Evolutionary conservation across 2,797 vertebrate genomes (phyloP), one percentile per base, ranked within the genome.

Genomic region (Babyrousa celebensis): DNA sequence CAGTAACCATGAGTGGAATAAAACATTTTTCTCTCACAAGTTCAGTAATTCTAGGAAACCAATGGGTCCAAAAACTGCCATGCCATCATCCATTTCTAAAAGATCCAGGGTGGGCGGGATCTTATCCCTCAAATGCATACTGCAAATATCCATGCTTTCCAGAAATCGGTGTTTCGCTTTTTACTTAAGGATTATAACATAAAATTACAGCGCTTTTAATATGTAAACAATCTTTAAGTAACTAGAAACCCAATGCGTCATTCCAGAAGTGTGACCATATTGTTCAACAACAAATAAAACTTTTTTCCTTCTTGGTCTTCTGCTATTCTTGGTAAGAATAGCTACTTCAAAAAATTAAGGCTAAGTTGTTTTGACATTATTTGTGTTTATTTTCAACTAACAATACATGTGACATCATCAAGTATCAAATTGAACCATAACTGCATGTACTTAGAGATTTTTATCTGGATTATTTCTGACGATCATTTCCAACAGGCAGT

Each of bases 371-470:
- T 84, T 48, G 56, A 92, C 54, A 95, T 52, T 52, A 68, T 56
- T 29, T 4, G 40, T 60, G n/a, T 72, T 96, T 94, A 25, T 79
- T 95, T 94, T 82, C 77, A 91, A 54, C 56, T 78, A 62, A 83
- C 54, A 74, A 79, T 71, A 89, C 89, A 85, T 29, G 62, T 29
- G 67, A 68, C 17, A 43, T 43, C 65, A 70, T 16, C 43, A 23
- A 78, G 12, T 40, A 78, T 29, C 32, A 87, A 72, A 72, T 84
- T 40, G 85, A 89, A 71, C n/a, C 43, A 36, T 27, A 94, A 89
- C 74, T 0, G 2, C 21, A 20, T 52, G 12, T 23, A 23, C 17
- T 62, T 94, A 75, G 32, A 86, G 27, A 65, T n/a, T 85, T 94
- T 65, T 89, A 54, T 48, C 74, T 75, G 67, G 86, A 93, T 79